A percentile compares a stretch with the other conserved stretches of the same genome.
Conservation (phyloP, 1,140 invertebrate species). For the Drosophila eugracilis region DNA sequence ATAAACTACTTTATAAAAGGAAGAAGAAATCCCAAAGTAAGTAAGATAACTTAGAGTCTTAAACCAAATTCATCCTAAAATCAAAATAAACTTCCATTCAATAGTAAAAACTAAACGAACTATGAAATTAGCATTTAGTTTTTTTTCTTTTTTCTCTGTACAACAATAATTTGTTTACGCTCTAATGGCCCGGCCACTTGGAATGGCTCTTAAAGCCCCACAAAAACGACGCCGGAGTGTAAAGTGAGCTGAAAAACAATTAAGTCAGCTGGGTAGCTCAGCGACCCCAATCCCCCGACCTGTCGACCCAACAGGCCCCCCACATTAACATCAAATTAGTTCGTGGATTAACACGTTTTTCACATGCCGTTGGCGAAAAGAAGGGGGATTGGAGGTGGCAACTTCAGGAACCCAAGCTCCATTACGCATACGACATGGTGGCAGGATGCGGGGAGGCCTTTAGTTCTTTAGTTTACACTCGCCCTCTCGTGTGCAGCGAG, state of each 20-base stretch:
- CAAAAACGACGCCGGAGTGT: slow-evolving; percentile 50
- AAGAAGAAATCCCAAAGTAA: too few relatives aligned
- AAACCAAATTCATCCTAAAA: background rate
- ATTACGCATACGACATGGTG: slow-evolving; percentile 67
- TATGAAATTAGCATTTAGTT: background rate
- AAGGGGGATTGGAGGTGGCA: background rate
- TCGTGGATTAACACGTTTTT: slow-evolving; percentile 74
- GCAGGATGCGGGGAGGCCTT: background rate
- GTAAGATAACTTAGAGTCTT: too few relatives aligned
- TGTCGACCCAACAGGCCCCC: slow-evolving; percentile 32
- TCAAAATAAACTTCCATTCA: background rate
- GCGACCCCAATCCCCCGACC: slow-evolving; percentile 8
- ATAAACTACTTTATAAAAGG: too few relatives aligned
- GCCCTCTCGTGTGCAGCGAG: slow-evolving; percentile 36
- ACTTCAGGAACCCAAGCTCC: slow-evolving; percentile 28
- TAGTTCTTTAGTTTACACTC: slow-evolving; percentile 39
- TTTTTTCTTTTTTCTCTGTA: slow-evolving; percentile 13
- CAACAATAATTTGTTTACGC: slow-evolving; percentile 53
- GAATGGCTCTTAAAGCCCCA: slow-evolving; percentile 63
- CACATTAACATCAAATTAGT: slow-evolving; percentile 75
- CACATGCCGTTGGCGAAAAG: slow-evolving; percentile 37
- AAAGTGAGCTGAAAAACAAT: slow-evolving; percentile 72
- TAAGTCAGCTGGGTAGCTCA: slow-evolving; percentile 46
- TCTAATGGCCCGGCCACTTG: slow-evolving; percentile 54
- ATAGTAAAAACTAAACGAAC: background rate